phyloP scores from a whole-genome alignment of 2,113 vertebrate species.

The Lycaon pictus region DNA sequence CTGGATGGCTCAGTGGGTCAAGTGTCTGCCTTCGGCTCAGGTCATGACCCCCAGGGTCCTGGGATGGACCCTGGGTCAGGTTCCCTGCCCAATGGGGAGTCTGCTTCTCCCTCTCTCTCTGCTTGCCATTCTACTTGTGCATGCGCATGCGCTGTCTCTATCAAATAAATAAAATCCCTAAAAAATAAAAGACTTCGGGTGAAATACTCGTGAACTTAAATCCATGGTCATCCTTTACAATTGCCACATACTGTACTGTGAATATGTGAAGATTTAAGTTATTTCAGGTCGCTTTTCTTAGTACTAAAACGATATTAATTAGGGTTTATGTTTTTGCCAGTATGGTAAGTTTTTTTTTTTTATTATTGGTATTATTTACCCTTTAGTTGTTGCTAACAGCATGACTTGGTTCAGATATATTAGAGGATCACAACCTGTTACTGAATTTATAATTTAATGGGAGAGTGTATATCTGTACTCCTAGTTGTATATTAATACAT shows the following conservation, averaged over 20 bases:
- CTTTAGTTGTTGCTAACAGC: not conserved
- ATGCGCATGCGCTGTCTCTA: no score
- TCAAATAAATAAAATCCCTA: no score
- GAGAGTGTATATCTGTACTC: not conserved
- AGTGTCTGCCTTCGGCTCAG: no score
- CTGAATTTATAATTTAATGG: slow-evolving; percentile 4
- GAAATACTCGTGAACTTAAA: not conserved
- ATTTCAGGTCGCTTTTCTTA: slow-evolving; percentile 44
- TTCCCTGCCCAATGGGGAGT: no score
- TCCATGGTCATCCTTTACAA: not conserved
- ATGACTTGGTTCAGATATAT: not conserved
- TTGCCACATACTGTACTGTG: not conserved
- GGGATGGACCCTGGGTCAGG: no score
- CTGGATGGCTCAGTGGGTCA: no score
- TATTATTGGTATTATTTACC: not conserved
- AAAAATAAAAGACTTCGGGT: not conserved
- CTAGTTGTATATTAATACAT: not conserved
- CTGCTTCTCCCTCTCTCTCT: no score
- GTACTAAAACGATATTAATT: not conserved
- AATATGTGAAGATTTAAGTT: slow-evolving; percentile 17
- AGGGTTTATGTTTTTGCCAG: not conserved
- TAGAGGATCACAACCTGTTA: not conserved
- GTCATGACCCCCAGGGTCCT: no score
- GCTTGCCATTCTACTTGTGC: no score
- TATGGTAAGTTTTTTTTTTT: not conserved